These are phyloP conservation scores for Griposia aprilina DNA, from an alignment of 2,888 invertebrate species.

Conservation along the genomic window DNA sequence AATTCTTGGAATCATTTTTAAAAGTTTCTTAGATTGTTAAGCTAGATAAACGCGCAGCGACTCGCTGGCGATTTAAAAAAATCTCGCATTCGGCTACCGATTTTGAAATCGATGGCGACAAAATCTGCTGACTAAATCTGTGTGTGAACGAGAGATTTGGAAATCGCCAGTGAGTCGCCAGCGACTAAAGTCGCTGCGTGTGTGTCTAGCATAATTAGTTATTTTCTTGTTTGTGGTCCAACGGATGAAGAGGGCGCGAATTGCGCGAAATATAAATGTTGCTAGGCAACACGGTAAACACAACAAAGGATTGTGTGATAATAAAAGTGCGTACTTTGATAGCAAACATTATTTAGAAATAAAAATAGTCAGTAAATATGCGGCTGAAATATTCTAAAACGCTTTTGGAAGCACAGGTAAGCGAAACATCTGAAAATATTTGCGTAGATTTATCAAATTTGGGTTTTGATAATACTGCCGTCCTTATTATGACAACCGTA, in stretches of 20 bases:
- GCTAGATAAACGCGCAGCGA: not conserved
- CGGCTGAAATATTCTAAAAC: conserved; percentile 95
- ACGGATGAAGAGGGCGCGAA: conserved; percentile 37
- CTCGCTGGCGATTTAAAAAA: not conserved
- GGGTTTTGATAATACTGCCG: not conserved
- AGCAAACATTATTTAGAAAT: not conserved
- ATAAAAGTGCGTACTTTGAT: conserved; percentile 2
- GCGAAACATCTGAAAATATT: not conserved
- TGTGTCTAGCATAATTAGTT: not conserved
- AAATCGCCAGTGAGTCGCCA: not conserved
- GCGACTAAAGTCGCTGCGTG: not conserved
- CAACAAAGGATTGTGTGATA: conserved; percentile 35
- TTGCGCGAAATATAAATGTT: conserved; percentile 63
- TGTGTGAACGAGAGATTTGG: not conserved
- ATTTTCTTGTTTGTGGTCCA: conserved; percentile 16
- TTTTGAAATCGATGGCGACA: not conserved
- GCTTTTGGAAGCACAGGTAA: conserved; percentile 94
- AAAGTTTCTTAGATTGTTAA: not conserved
- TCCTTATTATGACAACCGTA: too few species aligned
- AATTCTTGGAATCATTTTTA: not conserved
- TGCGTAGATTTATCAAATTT: not conserved
- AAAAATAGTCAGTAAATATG: conserved; percentile 87
- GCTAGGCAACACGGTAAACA: conserved; percentile 68
- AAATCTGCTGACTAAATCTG: not conserved
- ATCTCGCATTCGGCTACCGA: not conserved